Conservation (phyloP, 1,140 invertebrate species). For the Drosophila bocki region DNA sequence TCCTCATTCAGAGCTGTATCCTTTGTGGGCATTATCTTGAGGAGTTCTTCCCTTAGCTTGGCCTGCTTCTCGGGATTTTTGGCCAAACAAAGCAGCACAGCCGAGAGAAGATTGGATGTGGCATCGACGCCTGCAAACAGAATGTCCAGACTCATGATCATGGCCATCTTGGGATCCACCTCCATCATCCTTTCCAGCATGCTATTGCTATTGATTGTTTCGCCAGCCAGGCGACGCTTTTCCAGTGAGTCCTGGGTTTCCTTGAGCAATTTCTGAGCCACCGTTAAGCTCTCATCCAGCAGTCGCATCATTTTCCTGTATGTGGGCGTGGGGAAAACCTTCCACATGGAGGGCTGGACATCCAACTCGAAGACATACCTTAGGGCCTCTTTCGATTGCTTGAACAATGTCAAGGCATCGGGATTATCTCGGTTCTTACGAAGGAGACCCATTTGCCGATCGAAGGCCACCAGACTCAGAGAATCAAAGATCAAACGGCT, state of each 20-base stretch:
- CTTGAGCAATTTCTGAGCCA: constrained; percentile 43
- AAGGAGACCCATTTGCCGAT: constrained; percentile 87
- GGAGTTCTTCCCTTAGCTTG: constrained; percentile 86
- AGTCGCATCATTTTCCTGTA: constrained; percentile 86
- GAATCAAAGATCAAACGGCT: constrained; percentile 90
- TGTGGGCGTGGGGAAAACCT: constrained; percentile 86
- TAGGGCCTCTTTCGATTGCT: neutral
- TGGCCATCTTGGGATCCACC: constrained; percentile 87
- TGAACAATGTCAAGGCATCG: constrained; percentile 24
- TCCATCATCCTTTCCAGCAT: constrained; percentile 87
- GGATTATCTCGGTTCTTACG: constrained; percentile 3
- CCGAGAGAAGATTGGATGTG: constrained; percentile 38
- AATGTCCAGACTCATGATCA: constrained; percentile 90
- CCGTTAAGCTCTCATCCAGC: constrained; percentile 61
- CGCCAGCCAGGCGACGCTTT: constrained; percentile 30
- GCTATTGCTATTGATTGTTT: constrained; percentile 59
- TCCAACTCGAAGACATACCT: constrained; percentile 85
- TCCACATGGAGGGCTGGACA: constrained; percentile 88
- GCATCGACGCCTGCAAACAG: constrained; percentile 91
- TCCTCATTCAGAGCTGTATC: constrained; percentile 78
- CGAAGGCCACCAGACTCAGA: constrained; percentile 89
- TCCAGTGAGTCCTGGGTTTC: constrained; percentile 35
- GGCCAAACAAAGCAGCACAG: constrained; percentile 72
- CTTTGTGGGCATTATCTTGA: constrained; percentile 67
- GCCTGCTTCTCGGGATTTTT: constrained; percentile 86